Evolutionary conservation across 1,140 invertebrate genomes (phyloP), one percentile per base, ranked within the genome.

Genomic region (Leptoteleia sp.): DNA sequence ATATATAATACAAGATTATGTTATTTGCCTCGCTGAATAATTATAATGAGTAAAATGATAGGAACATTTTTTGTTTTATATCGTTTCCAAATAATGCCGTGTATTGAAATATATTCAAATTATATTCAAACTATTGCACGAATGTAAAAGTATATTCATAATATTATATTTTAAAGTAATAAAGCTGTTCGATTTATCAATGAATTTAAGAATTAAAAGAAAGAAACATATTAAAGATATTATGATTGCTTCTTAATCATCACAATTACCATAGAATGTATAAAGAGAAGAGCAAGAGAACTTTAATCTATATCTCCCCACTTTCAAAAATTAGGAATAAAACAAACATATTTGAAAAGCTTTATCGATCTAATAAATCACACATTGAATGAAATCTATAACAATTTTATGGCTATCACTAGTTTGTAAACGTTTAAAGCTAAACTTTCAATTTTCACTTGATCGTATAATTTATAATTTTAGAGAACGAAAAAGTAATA

Each of bases 361-460:
- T 55, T 54, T 65, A 55, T 57, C 35, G n/a, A 48, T 2, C 29
- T 38, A 38, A 68, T 55, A 57, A 37, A 68, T 68, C 50, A 68
- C 7, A n/a, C 35, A 13, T 61, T 17, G 42, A 61, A 61, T 37
- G 19, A 61, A 45, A 61, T 61, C 42, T 37, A 27, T 47, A 61
- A 61, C n/a, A 47, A 37, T 61, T 61, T 47, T 16, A 45, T 45
- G 4, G 7, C 27, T 27, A 38, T 29, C 15, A 17, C 43, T 43
- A 31, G 27, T 48, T 47, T 48, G 15, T 3, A 48, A 48, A 48
- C 31, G 45, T 48, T 33, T 3, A 33, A 31, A 48, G 7, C 27
- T 43, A 33, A 57, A 57, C 25, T 31, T 54, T 54, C 40, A 38
- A 38, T 38, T 22, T 22, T 22, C 5, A 22, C 5, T 5, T 22